Evolutionary conservation across 2,888 invertebrate genomes (phyloP), one percentile per base, ranked within the genome.

Genomic region (Elaeidobius kamerunicus): DNA sequence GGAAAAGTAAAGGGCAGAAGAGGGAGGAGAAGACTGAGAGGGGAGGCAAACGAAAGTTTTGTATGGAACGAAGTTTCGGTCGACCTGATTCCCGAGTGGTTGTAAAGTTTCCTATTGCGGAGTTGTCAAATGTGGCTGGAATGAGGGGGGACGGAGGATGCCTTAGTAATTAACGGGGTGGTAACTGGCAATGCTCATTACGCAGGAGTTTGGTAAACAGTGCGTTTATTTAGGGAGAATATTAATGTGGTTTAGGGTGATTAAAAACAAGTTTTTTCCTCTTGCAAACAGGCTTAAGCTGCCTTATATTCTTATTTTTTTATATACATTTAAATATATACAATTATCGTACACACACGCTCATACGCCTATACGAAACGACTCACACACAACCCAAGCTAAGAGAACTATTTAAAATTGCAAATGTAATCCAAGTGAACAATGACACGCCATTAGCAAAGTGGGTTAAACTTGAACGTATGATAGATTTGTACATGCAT

Each of bases 31-130:
- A n/a, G n/a, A n/a, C n/a, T n/a, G n/a, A n/a, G n/a, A n/a, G 20
- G 48, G 42, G 53, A 41, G 30, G 20, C 39, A 55, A 52, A 47
- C 48, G 56, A 56, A 56, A 56, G 48, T 56, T 45, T 56, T 56
- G 52, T 56, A 48, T 43, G 48, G 52, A 56, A 56, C 48, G 48
- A 52, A 44, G 52, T 52, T 40, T 48, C 30, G 50, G 52, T 36
- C 56, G 56, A 56, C 52, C 52, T 49, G 48, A 41, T 56, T 48
- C 53, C 50, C 50, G 50, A 49, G 50, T 30, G 56, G 52, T 53
- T 49, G 50, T 49, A 54, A 56, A 54, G 49, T 54, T 53, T 50
- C 39, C 27, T 27, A 9, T 9, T 11, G 40, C 51, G 11, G 15
- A 11, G 51, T 55, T 55, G 55, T 42, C 55, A 28, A 5, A 34